Percentiles rank a stretch among this genome's conserved stretches.
These are phyloP conservation scores for Tenualosa ilisha DNA, from an alignment of 2,797 vertebrate species.

Conservation along the genomic window DNA sequence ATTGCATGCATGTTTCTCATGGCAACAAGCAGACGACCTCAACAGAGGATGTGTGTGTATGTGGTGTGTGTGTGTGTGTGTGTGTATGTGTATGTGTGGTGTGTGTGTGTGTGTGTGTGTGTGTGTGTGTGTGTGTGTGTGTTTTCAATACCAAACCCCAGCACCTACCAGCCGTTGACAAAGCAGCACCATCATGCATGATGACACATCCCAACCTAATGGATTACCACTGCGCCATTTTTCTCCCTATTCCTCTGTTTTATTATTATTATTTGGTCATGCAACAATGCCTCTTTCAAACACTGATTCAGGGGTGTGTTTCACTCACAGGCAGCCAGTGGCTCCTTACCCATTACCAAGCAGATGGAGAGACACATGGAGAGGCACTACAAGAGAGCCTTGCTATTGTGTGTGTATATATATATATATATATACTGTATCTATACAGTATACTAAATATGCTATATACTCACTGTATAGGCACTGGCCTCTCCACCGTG, in stretches of 20 bases:
- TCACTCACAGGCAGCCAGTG: slow-evolving; percentile 29
- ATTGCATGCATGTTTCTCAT: background rate
- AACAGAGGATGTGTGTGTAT: background rate
- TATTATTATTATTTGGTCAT: background rate
- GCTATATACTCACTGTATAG: background rate
- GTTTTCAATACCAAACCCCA: background rate
- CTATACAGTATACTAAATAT: background rate
- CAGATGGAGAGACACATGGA: slow-evolving; percentile 35
- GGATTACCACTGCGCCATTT: background rate
- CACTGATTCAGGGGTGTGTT: background rate
- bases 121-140: too few species aligned
- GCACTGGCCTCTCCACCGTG: background rate
- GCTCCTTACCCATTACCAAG: slow-evolving; percentile 47
- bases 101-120: too few species aligned
- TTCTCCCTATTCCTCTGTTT: background rate
- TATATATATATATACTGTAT: too few species aligned
- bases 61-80: too few species aligned
- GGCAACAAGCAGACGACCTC: background rate
- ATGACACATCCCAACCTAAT: background rate
- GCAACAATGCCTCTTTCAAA: background rate
- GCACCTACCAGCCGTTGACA: background rate
- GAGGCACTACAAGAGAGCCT: background rate
- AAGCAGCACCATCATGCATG: background rate
- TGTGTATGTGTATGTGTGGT: too few species aligned
- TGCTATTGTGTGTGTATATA: background rate